Evolutionary conservation across 1,140 invertebrate species (phyloP).

Genomic region (Saccostrea glomerata): DNA sequence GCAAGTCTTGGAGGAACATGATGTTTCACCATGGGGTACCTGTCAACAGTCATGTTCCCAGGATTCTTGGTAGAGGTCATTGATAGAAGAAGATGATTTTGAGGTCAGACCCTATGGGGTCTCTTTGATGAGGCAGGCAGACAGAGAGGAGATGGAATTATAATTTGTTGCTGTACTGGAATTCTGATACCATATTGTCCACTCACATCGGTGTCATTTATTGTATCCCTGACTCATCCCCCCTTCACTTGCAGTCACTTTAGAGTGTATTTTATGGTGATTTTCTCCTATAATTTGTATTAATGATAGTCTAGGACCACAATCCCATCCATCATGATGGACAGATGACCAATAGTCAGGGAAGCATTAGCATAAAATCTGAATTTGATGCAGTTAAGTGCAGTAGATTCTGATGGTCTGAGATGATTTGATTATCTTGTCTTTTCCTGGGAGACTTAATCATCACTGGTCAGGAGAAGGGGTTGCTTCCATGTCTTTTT

Average conservation of each 20-base stretch:
- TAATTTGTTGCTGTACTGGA: constrained; percentile 18
- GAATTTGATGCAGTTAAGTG: constrained; percentile 28
- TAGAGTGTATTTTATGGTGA: constrained; percentile 2
- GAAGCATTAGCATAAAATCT: constrained; percentile 28
- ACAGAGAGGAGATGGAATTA: constrained; percentile 2
- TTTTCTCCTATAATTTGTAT: constrained; percentile 7
- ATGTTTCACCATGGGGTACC: neutral
- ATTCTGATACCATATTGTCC: neutral
- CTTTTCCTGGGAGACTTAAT: constrained; percentile 15
- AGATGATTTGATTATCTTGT: constrained; percentile 21
- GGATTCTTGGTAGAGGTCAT: neutral
- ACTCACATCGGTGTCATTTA: neutral
- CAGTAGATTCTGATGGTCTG: neutral
- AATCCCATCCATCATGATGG: constrained; percentile 19
- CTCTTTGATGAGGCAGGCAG: too few relatives aligned
- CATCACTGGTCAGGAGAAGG: neutral
- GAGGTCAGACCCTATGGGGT: neutral
- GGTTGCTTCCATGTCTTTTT: neutral
- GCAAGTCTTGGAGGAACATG: neutral
- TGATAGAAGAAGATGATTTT: neutral
- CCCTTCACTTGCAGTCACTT: constrained; percentile 4
- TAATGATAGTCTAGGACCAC: neutral
- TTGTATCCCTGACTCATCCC: constrained; percentile 3
- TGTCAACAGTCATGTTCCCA: neutral
- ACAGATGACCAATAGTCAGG: constrained; percentile 16